Evolutionary conservation across 2,888 invertebrate genomes (phyloP), one percentile per base, ranked within the genome.

Genomic region (Caenorhabditis virilis): DNA sequence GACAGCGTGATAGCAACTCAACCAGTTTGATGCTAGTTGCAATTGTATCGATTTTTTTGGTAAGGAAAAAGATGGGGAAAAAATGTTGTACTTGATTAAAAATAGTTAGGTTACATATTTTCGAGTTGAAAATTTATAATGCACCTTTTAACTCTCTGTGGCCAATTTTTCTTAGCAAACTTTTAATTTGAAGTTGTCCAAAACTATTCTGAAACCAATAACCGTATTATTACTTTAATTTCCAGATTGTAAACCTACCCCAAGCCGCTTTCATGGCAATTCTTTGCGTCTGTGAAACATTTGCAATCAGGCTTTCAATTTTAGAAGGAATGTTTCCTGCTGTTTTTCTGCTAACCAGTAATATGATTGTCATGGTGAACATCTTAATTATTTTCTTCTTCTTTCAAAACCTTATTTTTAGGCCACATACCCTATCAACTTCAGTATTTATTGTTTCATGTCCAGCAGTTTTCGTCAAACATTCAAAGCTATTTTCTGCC

Each of bases 371-470:
- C 63, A 90, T 93, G 69, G 80, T 79, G 25, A 54, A 73, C 15
- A 23, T 16, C 13, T 11, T 6, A 7, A 45, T 16, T 18, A 22
- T 16, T 25, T 35, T 39, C 15, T 30, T 36, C 15, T 16, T 11
- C n/a, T 11, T 46, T 18, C 1, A 9, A 13, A 35, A 7, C 7
- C 25, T n/a, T 22, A 13, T 41, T 67, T 74, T 51, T 53, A 80
- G 80, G 88, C 92, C 38, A 92, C 92, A 47, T 93, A 93, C 85
- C 93, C 93, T 6, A 75, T 87, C 56, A 95, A 95, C 85, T 94
- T 95, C 82, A 93, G 92, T 64, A 93, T 95, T 72, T 95, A 95
- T 83, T 94, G 94, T 84, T 93, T 93, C 22, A 95, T 95, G 95
- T 92, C 92, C 92, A 84, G 75, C 63, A 74, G 76, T 53, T 95